These are phyloP conservation scores for Molorchus minor DNA, from an alignment of 2,888 invertebrate species.

Conservation along the genomic window DNA sequence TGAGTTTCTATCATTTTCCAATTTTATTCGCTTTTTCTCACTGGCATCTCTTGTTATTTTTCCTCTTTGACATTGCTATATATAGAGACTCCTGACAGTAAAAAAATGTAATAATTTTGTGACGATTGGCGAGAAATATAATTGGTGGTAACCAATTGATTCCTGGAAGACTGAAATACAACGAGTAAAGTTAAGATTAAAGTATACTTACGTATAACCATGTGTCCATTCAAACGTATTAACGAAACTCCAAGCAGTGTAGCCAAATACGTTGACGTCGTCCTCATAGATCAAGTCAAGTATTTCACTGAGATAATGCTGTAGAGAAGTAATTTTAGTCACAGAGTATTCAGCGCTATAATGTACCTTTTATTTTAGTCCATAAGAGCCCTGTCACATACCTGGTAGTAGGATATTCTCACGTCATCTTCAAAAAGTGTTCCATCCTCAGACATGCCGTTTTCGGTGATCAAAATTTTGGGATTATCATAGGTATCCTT, in stretches of 20 bases:
- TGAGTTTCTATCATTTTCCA: neutral
- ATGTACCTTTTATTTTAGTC: neutral
- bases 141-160: no score
- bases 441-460: conserved; percentile 66
- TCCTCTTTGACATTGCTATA: neutral
- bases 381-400: conserved; percentile 40
- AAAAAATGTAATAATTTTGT: neutral
- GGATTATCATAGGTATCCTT: conserved; percentile 68
- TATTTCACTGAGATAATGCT: conserved; percentile 61
- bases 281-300: conserved; percentile 56
- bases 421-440: conserved; percentile 66
- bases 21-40: neutral
- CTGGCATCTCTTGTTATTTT: neutral
- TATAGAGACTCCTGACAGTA: neutral
- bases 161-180: no score
- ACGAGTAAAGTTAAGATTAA: neutral
- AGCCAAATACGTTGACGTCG: conserved; percentile 59
- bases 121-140: neutral
- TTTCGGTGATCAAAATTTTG: conserved; percentile 69
- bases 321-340: conserved; percentile 8
- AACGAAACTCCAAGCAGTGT: conserved; percentile 50
- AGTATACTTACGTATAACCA: conserved; percentile 5
- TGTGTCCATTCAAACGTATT: conserved; percentile 63
- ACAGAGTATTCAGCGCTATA: neutral
- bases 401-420: conserved; percentile 66